phyloP scores from a whole-genome alignment of 1,140 invertebrate genomes.

The Pseudomyrmex dendroicus region DNA sequence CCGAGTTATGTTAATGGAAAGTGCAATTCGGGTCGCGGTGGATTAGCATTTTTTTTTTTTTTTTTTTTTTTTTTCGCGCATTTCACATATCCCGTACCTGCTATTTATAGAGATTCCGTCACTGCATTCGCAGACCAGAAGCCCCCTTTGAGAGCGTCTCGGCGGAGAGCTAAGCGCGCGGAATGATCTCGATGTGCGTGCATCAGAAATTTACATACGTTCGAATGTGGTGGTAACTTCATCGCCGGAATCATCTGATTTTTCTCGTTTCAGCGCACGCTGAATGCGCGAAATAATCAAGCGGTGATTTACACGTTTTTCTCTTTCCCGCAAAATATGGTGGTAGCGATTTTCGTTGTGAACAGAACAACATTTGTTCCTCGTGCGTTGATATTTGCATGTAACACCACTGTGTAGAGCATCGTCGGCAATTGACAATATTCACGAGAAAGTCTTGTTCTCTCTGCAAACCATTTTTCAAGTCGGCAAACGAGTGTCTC shows the following conservation, averaged over 20 bases:
- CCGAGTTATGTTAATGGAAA: not conserved
- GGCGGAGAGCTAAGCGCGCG: not conserved
- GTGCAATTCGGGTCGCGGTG: not conserved
- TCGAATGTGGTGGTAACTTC: not conserved
- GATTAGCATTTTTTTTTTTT: not conserved
- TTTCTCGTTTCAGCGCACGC: not conserved
- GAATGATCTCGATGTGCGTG: not conserved
- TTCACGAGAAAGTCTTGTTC: too few relatives aligned
- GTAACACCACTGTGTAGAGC: too few relatives aligned
- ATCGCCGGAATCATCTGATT: not conserved
- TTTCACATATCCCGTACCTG: constrained; percentile 65
- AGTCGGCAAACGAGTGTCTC: not conserved
- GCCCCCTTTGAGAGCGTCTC: constrained; percentile 30
- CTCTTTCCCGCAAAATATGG: too few relatives aligned
- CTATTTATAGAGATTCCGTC: constrained; percentile 79
- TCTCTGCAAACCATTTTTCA: not conserved
- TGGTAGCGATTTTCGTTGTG: too few relatives aligned
- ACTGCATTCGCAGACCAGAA: constrained; percentile 62
- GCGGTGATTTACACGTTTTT: too few relatives aligned
- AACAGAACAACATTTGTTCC: too few relatives aligned
- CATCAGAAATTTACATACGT: constrained; percentile 17
- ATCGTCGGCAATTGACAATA: too few relatives aligned
- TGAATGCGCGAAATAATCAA: not conserved
- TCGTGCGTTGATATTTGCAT: too few relatives aligned
- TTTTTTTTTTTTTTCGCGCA: constrained; percentile 55